Evolutionary conservation across 2,113 vertebrate genomes (phyloP), one percentile per base, ranked within the genome.

Genomic region (Oncorhynchus keta): DNA sequence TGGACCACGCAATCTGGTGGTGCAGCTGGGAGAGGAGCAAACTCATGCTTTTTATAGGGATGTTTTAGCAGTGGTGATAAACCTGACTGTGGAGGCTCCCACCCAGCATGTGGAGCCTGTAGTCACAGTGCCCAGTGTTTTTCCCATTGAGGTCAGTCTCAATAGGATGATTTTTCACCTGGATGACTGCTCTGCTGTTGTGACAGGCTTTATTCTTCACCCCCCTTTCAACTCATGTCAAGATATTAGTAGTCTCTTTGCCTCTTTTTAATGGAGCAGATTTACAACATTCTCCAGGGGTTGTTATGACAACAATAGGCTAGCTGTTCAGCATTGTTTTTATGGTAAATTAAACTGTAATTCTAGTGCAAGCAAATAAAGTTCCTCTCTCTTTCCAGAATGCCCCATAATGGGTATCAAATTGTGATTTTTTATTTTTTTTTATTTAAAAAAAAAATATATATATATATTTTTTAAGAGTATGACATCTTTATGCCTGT

Each of bases 1-100:
- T 55, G 62, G 32, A 26, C 57, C 68, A 65, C 79, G 83, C 78
- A 73, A 75, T 82, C 73, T 77, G 77, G 68, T 80, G 26, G 59
- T 76, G 70, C 81, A 85, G 81, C 78, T 84, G 79, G 80, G 67
- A 64, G 74, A 76, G 71, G 72, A 79, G 87, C 82, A 84, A 84
- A 87, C 84, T 18, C 69, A 80, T 74, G 76, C 76, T 81, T 87
- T 87, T 85, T 74, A 82, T 70, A 84, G 72, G 7, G 72, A 81
- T 77, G 65, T 82, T 51, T 84, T 88, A 82, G 85, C 72, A 79
- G 82, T 81, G 11, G 73, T 76, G 28, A 75, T 79, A 87, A 85
- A 88, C 81, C 84, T 86, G 90, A 91, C 87, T 85, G 75, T 80
- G 76, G 74, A 84, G 83, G 79, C 86, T 90, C 86, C 86, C 83